A percentile compares a stretch with the other conserved stretches of the same genome.
phyloP scores from a whole-genome alignment of 2,888 invertebrate genomes.

The Ormia ochracea region DNA sequence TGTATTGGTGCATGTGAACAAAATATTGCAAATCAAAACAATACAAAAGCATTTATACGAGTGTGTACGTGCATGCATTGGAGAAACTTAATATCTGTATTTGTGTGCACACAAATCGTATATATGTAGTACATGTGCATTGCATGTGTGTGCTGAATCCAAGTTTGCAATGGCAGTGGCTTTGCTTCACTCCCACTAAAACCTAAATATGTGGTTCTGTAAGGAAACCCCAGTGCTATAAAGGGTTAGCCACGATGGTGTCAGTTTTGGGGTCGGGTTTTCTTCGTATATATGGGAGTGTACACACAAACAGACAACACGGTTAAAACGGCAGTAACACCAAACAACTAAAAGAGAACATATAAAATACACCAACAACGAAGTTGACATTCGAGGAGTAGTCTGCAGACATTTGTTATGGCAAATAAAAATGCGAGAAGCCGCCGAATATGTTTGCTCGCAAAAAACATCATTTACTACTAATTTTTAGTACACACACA shows the following conservation, averaged over 20 bases:
- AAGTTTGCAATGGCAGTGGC: conserved; percentile 73
- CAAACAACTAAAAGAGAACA: conserved; percentile 16
- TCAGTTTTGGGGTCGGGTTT: conserved; percentile 73
- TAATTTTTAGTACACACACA: not conserved
- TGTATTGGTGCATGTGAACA: not conserved
- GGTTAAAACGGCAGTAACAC: conserved; percentile 19
- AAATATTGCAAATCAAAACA: conserved; percentile 28
- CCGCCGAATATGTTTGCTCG: conserved; percentile 24
- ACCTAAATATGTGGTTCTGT: conserved; percentile 78
- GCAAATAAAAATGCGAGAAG: conserved; percentile 47
- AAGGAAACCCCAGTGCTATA: conserved; percentile 78
- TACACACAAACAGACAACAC: conserved; percentile 27
- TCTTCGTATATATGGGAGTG: conserved; percentile 66
- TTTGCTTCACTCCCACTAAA: conserved; percentile 76
- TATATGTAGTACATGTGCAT: conserved; percentile 34
- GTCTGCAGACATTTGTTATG: conserved; percentile 49
- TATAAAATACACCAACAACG: conserved; percentile 25
- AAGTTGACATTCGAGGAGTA: conserved; percentile 54
- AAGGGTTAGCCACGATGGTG: conserved; percentile 78
- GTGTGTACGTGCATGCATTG: conserved; percentile 19
- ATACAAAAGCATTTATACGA: conserved; percentile 35
- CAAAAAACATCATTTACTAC: conserved; percentile 1
- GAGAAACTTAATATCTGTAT: not conserved
- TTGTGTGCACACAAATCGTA: conserved; percentile 30
- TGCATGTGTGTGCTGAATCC: conserved; percentile 56